Base-by-base conservation (phyloP, 1,140 invertebrate genomes). In the Cecropterus lyciades region DNA sequence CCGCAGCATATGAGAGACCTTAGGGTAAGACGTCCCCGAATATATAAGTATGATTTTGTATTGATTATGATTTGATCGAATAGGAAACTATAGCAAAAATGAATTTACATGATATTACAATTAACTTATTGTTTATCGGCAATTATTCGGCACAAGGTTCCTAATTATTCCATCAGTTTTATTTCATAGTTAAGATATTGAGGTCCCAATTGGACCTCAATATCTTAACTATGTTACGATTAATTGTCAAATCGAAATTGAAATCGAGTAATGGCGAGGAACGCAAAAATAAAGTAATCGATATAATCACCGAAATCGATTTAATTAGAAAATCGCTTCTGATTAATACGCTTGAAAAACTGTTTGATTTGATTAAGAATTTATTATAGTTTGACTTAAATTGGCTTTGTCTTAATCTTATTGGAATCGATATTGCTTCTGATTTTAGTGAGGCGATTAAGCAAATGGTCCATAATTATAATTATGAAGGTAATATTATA, bases 201-300 rank as follows among this genome's bases (percentile, higher is more conserved):
- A 75, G 70, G 69, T 76, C 69, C 72, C 63, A 73, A 76, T 75
- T 73, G 67, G n/a, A n/a, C n/a, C n/a, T n/a, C n/a, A n/a, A n/a
- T n/a, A n/a, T n/a, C 20, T 20, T 5, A 20, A 20, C 5, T 20
- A 20, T n/a, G 80, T 82, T 80, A 82, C 84, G 80, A 85, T 65
- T 67, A 72, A 80, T 81, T 70, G 17, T 48, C 3, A 27, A 10
- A 46, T 59, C 24, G 56, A 48, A 48, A 48, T 14, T n/a, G 10
- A 45, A 60, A 30, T 46, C 20, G 13, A 37, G 16, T 45, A 9
- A 64, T n/a, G 45, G 17, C 14, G 10, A 46, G 9, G 16, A 42
- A 69, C 51, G 67, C 59, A 56, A 55, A 69, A 69, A 69, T 69
- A 63, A 69, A 68, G 69, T 24, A 48, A 71, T 69, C 30, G 51